These are phyloP conservation scores for Luffia ferchaultella DNA, from an alignment of 2,888 invertebrate genomes.

Conservation along the genomic window DNA sequence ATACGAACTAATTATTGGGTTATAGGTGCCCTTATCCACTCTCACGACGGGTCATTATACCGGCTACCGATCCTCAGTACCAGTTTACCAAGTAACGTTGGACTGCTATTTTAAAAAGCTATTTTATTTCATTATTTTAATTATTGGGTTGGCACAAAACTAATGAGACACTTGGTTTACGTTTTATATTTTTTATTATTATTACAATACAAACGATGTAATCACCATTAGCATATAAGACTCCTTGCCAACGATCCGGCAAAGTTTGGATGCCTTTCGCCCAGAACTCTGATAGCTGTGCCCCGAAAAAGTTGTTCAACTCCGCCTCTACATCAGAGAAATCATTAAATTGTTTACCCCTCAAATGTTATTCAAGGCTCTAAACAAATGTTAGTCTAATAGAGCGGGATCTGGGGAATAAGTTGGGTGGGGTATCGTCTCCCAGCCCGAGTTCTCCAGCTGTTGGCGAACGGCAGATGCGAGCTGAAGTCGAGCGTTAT, in stretches of 20 bases:
- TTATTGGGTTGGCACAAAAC: background rate
- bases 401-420: background rate
- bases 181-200: background rate
- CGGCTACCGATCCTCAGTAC: no score
- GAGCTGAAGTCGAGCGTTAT: background rate
- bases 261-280: background rate
- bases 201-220: background rate
- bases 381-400: background rate
- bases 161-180: background rate
- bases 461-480: background rate
- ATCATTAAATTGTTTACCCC: background rate
- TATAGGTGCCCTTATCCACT: no score
- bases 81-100: no score
- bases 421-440: background rate
- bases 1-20: no score
- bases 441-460: background rate
- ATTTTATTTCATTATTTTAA: no score
- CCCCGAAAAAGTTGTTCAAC: background rate
- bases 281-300: background rate
- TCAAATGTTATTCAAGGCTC: background rate
- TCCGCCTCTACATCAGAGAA: no score
- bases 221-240: background rate
- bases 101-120: no score
- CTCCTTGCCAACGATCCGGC: background rate
- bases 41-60: no score